phyloP scores from a whole-genome alignment of 2,888 invertebrate species.

The Spodoptera exigua region DNA sequence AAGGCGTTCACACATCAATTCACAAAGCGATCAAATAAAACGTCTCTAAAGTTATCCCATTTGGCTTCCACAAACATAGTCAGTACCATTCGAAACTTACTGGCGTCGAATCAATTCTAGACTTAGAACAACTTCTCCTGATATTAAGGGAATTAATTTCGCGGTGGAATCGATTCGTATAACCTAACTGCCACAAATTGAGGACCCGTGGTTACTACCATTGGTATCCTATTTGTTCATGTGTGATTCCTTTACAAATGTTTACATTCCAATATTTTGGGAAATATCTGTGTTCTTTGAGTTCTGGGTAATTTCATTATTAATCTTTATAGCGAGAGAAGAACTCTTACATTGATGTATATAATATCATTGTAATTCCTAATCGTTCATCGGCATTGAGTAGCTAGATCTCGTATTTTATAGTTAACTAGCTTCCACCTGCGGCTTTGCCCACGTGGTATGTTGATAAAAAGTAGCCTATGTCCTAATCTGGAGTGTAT shows the following conservation, averaged over 20 bases:
- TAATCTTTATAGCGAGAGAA: too few relatives aligned
- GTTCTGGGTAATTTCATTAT: too few relatives aligned
- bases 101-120: conserved; percentile 60
- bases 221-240: conserved; percentile 20
- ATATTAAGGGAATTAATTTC: conserved; percentile 70
- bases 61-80: conserved; percentile 44
- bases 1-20: conserved; percentile 20
- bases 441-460: too few relatives aligned
- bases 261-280: too few relatives aligned
- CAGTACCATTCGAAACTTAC: conserved; percentile 41
- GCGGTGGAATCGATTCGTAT: conserved; percentile 66
- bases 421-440: too few relatives aligned
- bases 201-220: conserved; percentile 54
- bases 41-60: conserved; percentile 49
- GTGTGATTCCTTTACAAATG: neutral
- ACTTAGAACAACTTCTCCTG: conserved; percentile 64
- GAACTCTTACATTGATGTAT: too few relatives aligned
- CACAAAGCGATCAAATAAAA: conserved; percentile 42
- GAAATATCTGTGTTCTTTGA: too few relatives aligned
- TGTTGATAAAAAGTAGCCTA: too few relatives aligned
- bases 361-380: too few relatives aligned
- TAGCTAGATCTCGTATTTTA: too few relatives aligned
- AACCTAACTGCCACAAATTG: conserved; percentile 68
- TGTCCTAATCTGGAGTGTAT: too few relatives aligned
- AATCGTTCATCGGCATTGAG: too few relatives aligned